These are phyloP conservation scores for Euglossa dilemma DNA, from an alignment of 1,140 invertebrate genomes.

Conservation along the genomic window DNA sequence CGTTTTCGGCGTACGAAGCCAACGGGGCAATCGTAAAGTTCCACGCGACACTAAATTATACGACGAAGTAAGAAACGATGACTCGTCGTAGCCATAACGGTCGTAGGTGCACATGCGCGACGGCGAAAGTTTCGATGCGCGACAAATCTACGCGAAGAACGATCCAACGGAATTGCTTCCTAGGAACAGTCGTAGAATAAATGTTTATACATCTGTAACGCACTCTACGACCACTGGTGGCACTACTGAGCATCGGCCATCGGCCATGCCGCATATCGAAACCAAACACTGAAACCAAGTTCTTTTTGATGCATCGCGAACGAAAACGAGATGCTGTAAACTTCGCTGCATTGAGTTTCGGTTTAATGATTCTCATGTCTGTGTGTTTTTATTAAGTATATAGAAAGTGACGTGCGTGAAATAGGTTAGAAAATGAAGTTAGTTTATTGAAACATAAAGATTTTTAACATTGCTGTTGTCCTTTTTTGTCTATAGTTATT, in stretches of 20 bases:
- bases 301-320: neutral
- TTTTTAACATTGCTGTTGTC: too few species aligned
- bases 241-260: neutral
- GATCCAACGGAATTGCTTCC: constrained; percentile 47
- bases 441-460: too few species aligned
- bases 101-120: constrained; percentile 37
- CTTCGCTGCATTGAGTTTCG: neutral
- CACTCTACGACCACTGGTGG: neutral
- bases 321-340: neutral
- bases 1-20: constrained; percentile 35
- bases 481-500: too few species aligned
- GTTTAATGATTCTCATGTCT: neutral
- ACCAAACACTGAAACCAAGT: neutral
- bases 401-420: too few species aligned
- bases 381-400: too few species aligned
- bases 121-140: constrained; percentile 37
- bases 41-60: constrained; percentile 47
- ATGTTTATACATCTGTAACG: constrained; percentile 1
- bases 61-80: constrained; percentile 44
- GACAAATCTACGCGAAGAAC: constrained; percentile 27
- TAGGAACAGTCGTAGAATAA: neutral
- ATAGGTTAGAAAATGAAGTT: too few species aligned
- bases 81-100: constrained; percentile 29
- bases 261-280: neutral
- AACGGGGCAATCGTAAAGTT: constrained; percentile 43